Base-by-base conservation (phyloP, 2,888 invertebrate genomes). In the Dinocampus coccinellae region DNA sequence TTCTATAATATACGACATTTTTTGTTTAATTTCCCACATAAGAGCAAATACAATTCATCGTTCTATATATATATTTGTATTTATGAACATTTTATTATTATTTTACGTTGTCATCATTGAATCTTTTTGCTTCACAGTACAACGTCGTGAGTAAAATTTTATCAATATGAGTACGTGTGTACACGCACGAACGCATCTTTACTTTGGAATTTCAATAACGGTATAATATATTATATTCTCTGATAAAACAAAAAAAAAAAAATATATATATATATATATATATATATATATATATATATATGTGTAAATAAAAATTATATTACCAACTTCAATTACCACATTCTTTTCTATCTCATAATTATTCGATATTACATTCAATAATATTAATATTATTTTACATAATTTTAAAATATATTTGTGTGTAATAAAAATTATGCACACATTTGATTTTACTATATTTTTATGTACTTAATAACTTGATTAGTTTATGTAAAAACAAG, bases 201-300 rank as follows among this genome's bases (percentile, higher is more conserved):
- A 63, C 63, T 68, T n/a, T 60, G 34, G 61, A 55, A 47, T 69
- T 73, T 73, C 63, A 73, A 76, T 47, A 47, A 47, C 47, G 16
- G 47, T 47, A 75, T 73, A 75, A 73, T 76, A 65, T 68, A 55
- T 42, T 69, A 70, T 70, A 63, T 65, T 62, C 64, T 20, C 53
- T 47, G 47, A 16, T 29, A 7, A 29, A 29, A 29, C 7, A 39
- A n/a, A n/a, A 20, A 47, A 3, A 16, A 20, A 4, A 20, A 47
- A 47, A 47, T 20, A 7, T 16, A 20, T n/a, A n/a, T n/a, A n/a
- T n/a, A n/a, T n/a, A n/a, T n/a, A n/a, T n/a, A n/a, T n/a, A n/a
- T n/a, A n/a, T n/a, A n/a, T n/a, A n/a, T n/a, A n/a, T n/a, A n/a
- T n/a, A n/a, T n/a, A n/a, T n/a, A n/a, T n/a, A n/a, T n/a, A n/a